A percentile compares a stretch with the other conserved stretches of the same genome.
Evolutionary conservation across 2,888 invertebrate species (phyloP).

Genomic region (Netelia virgata): DNA sequence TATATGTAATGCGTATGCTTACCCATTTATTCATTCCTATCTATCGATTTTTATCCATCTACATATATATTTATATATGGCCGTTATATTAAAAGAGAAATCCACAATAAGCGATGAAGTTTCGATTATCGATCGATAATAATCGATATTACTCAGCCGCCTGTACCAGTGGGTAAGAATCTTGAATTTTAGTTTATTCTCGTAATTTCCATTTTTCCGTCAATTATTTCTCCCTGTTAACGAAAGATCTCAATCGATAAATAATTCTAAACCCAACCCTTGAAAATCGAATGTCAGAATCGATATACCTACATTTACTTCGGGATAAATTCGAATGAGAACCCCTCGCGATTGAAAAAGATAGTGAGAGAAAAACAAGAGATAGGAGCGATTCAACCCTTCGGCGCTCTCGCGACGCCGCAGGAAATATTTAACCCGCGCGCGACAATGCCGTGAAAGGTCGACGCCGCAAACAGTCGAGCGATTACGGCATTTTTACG

Average conservation of each 20-base stretch:
- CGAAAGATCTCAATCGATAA: no score
- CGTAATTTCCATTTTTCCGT: no score
- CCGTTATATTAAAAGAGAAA: no score
- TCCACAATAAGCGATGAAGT: no score
- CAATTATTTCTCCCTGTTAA: no score
- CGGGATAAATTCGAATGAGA: slow-evolving; percentile 14
- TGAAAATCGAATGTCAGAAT: neutral
- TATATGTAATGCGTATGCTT: neutral
- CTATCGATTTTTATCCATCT: no score
- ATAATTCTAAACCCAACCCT: neutral
- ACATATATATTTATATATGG: no score
- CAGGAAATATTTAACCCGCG: slow-evolving; percentile 65
- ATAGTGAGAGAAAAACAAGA: slow-evolving; percentile 10
- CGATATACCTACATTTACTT: neutral
- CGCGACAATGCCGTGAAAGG: slow-evolving; percentile 52
- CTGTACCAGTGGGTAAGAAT: no score
- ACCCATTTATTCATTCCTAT: no score
- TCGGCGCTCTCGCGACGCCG: slow-evolving; percentile 29
- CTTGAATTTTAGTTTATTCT: no score
- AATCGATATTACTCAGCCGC: no score
- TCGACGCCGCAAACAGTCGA: slow-evolving; percentile 60
- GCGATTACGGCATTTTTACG: slow-evolving; percentile 69
- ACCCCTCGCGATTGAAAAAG: slow-evolving; percentile 13
- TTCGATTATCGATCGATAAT: no score
- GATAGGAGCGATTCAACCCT: slow-evolving; percentile 42